Percentiles rank a stretch among this genome's conserved stretches.
Evolutionary conservation across 2,797 vertebrate genomes (phyloP).

Genomic region (Capromys pilorides): DNA sequence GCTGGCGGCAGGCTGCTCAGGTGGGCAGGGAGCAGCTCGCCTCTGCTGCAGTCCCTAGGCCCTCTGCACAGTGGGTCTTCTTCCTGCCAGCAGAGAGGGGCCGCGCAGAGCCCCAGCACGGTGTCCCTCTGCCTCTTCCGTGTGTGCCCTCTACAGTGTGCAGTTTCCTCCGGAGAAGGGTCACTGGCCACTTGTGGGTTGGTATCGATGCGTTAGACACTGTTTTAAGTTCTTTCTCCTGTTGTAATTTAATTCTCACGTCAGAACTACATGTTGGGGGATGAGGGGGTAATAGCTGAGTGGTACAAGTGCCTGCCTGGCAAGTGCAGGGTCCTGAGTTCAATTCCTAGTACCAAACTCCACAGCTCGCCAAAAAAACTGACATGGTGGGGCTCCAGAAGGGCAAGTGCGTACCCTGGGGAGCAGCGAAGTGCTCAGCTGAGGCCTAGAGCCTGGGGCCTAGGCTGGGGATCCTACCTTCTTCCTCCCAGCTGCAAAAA

Average conservation of each 20-base stretch:
- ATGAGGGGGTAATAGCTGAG: too few species aligned
- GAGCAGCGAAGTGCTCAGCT: not conserved
- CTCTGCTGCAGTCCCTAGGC: not conserved
- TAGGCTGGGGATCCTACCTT: too few species aligned
- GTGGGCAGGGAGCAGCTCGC: not conserved
- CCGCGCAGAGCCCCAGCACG: not conserved
- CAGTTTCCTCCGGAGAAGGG: not conserved
- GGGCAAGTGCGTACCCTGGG: not conserved
- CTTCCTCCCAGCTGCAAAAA: not conserved
- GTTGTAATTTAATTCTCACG: not conserved
- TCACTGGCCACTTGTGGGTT: not conserved
- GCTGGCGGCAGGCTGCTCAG: not conserved
- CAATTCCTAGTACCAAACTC: too few species aligned
- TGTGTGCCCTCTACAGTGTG: not conserved
- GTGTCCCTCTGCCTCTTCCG: accelerated
- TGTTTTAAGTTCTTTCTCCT: not conserved
- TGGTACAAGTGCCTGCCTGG: too few species aligned
- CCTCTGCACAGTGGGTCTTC: not conserved
- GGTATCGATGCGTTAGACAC: not conserved
- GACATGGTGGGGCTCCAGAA: not conserved
- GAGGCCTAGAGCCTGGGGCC: not conserved
- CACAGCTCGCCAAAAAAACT: too few species aligned
- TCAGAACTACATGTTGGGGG: not conserved
- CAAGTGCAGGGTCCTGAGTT: too few species aligned
- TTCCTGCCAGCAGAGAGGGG: not conserved